Evolutionary conservation across 2,113 vertebrate genomes (phyloP).

Genomic region (Malaclemys terrapin): DNA sequence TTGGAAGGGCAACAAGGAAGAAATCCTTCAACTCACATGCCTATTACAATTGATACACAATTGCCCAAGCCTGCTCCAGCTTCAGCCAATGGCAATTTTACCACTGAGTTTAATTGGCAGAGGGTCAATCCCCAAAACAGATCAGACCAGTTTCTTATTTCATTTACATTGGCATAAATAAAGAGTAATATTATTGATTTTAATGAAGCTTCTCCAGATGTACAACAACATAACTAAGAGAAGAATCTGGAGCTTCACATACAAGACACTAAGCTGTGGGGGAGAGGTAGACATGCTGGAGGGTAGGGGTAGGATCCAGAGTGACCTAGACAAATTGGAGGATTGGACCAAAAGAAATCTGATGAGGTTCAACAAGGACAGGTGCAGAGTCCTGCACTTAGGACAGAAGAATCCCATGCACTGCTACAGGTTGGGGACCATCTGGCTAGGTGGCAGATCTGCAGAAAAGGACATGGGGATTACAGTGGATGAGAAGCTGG

Average conservation of each 20-base stretch:
- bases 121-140: background rate
- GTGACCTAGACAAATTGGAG: too few relatives aligned
- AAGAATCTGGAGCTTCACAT: background rate
- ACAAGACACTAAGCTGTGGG: background rate
- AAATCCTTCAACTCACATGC: background rate
- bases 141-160: background rate
- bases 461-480: too few relatives aligned
- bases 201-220: background rate
- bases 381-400: too few relatives aligned
- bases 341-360: too few relatives aligned
- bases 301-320: too few relatives aligned
- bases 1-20: background rate
- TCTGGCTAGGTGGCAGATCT: too few relatives aligned
- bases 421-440: too few relatives aligned
- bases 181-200: background rate
- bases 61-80: background rate
- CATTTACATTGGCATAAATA: background rate
- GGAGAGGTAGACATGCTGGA: too few relatives aligned
- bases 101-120: rapidly evolving
- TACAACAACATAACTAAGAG: background rate
- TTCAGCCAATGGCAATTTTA: background rate
- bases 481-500: too few relatives aligned
- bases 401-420: too few relatives aligned
- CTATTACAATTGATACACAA: background rate
- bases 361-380: too few relatives aligned